These are phyloP conservation scores for Kradibia gibbosae DNA, from an alignment of 1,140 invertebrate species.

Conservation along the genomic window DNA sequence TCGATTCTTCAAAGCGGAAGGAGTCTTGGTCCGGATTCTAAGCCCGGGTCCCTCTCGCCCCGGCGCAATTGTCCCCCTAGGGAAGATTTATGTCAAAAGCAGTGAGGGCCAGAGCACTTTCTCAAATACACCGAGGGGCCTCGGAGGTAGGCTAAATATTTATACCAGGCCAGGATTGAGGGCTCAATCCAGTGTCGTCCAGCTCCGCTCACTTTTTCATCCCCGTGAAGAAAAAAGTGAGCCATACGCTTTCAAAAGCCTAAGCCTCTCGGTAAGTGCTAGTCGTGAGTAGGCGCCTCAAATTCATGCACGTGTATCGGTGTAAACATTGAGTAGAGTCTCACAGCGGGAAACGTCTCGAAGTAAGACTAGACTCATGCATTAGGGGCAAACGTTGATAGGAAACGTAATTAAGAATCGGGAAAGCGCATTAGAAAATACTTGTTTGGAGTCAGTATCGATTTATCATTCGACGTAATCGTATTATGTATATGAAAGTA, in stretches of 20 bases:
- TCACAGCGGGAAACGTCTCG: no score
- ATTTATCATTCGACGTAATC: neutral
- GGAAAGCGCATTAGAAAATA: no score
- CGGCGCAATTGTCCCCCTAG: slow-evolving; percentile 24
- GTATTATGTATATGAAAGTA: neutral
- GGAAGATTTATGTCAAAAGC: slow-evolving; percentile 10
- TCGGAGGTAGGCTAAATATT: neutral
- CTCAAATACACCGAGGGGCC: neutral
- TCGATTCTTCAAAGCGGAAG: slow-evolving; percentile 57
- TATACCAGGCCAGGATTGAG: neutral
- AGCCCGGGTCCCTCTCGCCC: neutral
- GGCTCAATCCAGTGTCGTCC: neutral
- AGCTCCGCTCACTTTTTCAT: neutral
- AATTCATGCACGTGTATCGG: no score
- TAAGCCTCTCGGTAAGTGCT: no score
- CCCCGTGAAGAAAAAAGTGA: neutral
- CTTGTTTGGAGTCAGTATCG: neutral
- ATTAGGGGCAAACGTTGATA: neutral
- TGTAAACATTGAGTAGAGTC: no score
- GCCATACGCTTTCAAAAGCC: neutral
- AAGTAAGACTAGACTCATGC: neutral
- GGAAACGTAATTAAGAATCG: neutral
- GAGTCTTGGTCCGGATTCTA: slow-evolving; percentile 35
- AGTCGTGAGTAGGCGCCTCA: no score
- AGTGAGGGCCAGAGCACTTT: neutral